Conservation (phyloP, 2,888 invertebrate genomes). For the Cinara cedri region DNA sequence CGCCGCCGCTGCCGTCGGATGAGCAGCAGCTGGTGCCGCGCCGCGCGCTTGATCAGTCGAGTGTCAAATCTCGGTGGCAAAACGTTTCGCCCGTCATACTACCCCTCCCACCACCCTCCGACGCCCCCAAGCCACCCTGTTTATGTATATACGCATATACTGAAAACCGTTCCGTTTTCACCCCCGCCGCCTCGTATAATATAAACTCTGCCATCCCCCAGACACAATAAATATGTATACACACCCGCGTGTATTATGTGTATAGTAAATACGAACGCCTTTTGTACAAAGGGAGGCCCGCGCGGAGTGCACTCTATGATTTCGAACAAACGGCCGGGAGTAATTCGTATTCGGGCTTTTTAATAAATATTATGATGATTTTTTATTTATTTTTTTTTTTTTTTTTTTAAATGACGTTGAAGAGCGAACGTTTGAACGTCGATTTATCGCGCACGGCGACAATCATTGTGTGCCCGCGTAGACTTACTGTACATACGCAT, state of each 20-base stretch:
- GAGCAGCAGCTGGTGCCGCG: slow-evolving; percentile 52
- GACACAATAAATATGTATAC: neutral
- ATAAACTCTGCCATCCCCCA: neutral
- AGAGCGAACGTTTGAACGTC: slow-evolving; percentile 39
- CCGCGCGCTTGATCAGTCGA: slow-evolving; percentile 48
- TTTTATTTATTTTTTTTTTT: neutral
- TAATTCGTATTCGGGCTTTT: slow-evolving; percentile 21
- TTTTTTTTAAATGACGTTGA: slow-evolving; percentile 5
- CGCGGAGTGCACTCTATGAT: slow-evolving; percentile 11
- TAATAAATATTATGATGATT: slow-evolving; percentile 33
- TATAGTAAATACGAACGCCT: neutral
- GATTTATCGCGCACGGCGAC: slow-evolving; percentile 30
- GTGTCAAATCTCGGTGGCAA: slow-evolving; percentile 53
- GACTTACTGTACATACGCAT: too few relatives aligned
- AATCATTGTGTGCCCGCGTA: slow-evolving; percentile 8
- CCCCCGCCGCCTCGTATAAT: neutral
- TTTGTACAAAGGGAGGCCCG: slow-evolving; percentile 12
- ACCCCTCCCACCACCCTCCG: neutral
- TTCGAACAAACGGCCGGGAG: slow-evolving; percentile 23
- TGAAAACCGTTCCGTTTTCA: neutral
- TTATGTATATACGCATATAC: neutral
- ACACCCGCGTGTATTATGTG: neutral
- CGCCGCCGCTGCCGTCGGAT: neutral
- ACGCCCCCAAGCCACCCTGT: too few relatives aligned
- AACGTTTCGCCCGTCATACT: slow-evolving; percentile 27